These are phyloP conservation scores for Gortyna flavago DNA, from an alignment of 2,888 invertebrate species.

Conservation along the genomic window DNA sequence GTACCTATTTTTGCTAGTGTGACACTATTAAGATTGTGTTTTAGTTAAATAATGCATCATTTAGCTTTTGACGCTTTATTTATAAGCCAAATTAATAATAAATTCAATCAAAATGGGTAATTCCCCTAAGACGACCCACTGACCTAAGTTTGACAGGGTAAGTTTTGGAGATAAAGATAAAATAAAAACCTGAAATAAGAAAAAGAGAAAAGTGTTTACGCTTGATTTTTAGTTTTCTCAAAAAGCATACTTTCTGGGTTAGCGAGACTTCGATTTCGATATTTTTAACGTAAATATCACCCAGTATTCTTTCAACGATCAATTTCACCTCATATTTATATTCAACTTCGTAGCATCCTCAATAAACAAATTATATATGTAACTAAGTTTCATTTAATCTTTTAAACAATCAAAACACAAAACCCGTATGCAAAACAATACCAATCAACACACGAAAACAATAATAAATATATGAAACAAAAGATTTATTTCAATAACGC, in stretches of 20 bases:
- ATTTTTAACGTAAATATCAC: background rate
- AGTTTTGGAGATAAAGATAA: too few relatives aligned
- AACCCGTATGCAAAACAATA: slow-evolving; percentile 53
- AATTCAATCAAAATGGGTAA: background rate
- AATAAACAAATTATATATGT: background rate
- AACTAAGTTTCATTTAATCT: background rate
- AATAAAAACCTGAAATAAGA: background rate
- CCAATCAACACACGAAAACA: slow-evolving; percentile 73
- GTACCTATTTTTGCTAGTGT: slow-evolving; percentile 19
- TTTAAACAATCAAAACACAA: slow-evolving; percentile 43
- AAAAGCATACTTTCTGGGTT: background rate
- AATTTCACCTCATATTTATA: background rate
- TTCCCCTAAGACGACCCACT: too few relatives aligned
- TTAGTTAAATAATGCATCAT: background rate
- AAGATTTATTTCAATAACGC: slow-evolving; percentile 87
- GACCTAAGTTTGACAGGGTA: too few relatives aligned
- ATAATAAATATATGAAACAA: slow-evolving; percentile 81
- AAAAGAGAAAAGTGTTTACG: background rate
- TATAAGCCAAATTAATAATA: background rate
- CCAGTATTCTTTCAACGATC: too few relatives aligned
- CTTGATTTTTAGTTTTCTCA: background rate
- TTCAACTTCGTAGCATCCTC: background rate
- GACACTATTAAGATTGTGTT: slow-evolving; percentile 22
- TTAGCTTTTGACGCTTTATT: background rate
- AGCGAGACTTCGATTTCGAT: background rate